Conservation (phyloP, 1,140 invertebrate species). For the Globodera rostochiensis region DNA sequence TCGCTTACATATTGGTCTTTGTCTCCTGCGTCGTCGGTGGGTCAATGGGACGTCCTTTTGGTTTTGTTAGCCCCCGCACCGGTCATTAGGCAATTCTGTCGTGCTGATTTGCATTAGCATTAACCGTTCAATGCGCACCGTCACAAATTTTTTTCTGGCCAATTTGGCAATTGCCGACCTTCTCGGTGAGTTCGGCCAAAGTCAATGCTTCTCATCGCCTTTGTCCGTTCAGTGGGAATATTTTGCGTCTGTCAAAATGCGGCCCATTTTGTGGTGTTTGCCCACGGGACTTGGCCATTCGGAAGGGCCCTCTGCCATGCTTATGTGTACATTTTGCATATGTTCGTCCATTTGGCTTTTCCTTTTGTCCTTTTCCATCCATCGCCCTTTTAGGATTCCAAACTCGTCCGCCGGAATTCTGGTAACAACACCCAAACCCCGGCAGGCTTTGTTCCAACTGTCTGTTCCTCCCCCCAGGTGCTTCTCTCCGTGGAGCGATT, state of each 20-base stretch:
- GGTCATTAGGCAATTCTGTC: slow-evolving; percentile 28
- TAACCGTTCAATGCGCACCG: slow-evolving; percentile 68
- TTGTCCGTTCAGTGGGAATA: slow-evolving; percentile 72
- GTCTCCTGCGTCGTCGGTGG: slow-evolving; percentile 35
- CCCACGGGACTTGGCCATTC: slow-evolving; percentile 60
- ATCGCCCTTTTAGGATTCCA: slow-evolving; percentile 36
- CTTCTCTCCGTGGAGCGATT: slow-evolving; percentile 61
- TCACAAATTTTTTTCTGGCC: slow-evolving; percentile 82
- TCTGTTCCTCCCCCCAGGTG: slow-evolving; percentile 43
- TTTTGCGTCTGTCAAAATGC: slow-evolving; percentile 85
- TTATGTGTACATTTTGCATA: slow-evolving; percentile 58
- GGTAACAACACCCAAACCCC: slow-evolving; percentile 28
- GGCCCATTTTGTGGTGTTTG: slow-evolving; percentile 57
- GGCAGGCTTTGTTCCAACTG: not conserved
- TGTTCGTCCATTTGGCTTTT: slow-evolving; percentile 19
- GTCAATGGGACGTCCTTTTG: not conserved
- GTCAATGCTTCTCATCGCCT: not conserved
- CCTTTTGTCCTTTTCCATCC: not conserved
- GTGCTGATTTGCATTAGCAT: slow-evolving; percentile 34
- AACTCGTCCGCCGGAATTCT: slow-evolving; percentile 59
- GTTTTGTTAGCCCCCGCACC: not conserved
- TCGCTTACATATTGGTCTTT: slow-evolving; percentile 38
- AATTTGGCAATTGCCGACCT: slow-evolving; percentile 71
- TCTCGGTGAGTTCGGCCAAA: slow-evolving; percentile 23
- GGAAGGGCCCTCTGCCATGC: slow-evolving; percentile 55